These are phyloP conservation scores for Patagioenas fasciata DNA, from an alignment of 2,113 vertebrate genomes.

Conservation along the genomic window DNA sequence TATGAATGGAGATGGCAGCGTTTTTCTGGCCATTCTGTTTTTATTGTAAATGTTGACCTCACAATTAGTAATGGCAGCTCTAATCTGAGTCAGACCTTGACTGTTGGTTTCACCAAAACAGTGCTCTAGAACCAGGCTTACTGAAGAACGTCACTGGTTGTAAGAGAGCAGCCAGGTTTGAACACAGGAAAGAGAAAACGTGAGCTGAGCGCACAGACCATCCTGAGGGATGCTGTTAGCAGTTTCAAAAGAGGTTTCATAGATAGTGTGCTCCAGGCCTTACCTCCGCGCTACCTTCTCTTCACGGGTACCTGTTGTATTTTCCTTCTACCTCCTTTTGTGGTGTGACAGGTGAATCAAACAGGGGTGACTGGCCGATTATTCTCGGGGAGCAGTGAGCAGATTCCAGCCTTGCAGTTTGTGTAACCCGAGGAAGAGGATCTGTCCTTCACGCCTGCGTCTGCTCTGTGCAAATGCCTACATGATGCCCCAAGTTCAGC, in stretches of 20 bases:
- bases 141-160: neutral
- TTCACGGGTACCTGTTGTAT: neutral
- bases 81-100: neutral
- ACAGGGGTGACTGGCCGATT: neutral
- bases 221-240: neutral
- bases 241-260: neutral
- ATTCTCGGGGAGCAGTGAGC: neutral
- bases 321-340: neutral
- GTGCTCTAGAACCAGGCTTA: neutral
- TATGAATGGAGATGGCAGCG: neutral
- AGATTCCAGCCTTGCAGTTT: neutral
- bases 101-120: neutral
- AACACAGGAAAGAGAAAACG: neutral
- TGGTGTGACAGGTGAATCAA: neutral
- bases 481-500: neutral
- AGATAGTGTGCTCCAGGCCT: neutral
- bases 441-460: neutral
- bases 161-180: neutral
- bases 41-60: slow-evolving; percentile 42
- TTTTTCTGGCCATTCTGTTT: neutral
- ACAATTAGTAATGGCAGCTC: neutral
- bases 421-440: neutral
- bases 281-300: neutral
- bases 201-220: neutral
- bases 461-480: neutral